A percentile compares a stretch with the other conserved stretches of the same genome.
These are phyloP conservation scores for Xiphophorus hellerii DNA, from an alignment of 2,113 vertebrate genomes.

Conservation along the genomic window DNA sequence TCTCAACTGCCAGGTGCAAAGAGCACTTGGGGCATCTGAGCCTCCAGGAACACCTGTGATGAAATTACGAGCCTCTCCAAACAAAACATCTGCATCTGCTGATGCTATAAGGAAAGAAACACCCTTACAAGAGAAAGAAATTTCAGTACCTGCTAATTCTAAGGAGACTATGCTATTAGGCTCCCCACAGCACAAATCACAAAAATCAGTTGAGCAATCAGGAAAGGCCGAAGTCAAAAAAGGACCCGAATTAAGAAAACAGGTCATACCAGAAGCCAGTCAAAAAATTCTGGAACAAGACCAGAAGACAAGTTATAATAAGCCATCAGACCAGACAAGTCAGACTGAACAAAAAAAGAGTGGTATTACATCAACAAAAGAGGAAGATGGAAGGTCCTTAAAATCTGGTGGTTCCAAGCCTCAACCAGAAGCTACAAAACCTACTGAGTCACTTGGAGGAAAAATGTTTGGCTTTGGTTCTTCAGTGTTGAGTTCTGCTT, in stretches of 20 bases:
- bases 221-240: constrained; percentile 71
- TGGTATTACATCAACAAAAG: constrained; percentile 68
- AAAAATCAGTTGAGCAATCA: constrained; percentile 43
- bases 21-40: constrained; percentile 85
- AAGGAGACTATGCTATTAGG: constrained; percentile 42
- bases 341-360: constrained; percentile 67
- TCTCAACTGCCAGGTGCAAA: constrained; percentile 95
- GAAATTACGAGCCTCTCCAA: constrained; percentile 72
- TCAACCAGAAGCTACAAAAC: constrained; percentile 52
- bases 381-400: constrained; percentile 80
- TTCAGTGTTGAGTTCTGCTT: constrained; percentile 77
- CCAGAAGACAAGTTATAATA: constrained; percentile 53
- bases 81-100: constrained; percentile 59
- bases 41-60: constrained; percentile 73
- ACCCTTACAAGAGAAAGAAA: constrained; percentile 61
- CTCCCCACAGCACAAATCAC: constrained; percentile 51
- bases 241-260: constrained; percentile 41
- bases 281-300: constrained; percentile 38
- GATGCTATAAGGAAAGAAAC: constrained; percentile 55
- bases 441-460: constrained; percentile 72
- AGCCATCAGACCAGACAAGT: constrained; percentile 59
- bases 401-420: constrained; percentile 64
- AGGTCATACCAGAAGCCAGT: constrained; percentile 20
- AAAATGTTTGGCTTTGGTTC: constrained; percentile 80
- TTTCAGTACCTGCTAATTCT: constrained; percentile 33